Base-by-base conservation (phyloP, 2,113 vertebrate genomes). In the Tretioscincus oriximinensis region DNA sequence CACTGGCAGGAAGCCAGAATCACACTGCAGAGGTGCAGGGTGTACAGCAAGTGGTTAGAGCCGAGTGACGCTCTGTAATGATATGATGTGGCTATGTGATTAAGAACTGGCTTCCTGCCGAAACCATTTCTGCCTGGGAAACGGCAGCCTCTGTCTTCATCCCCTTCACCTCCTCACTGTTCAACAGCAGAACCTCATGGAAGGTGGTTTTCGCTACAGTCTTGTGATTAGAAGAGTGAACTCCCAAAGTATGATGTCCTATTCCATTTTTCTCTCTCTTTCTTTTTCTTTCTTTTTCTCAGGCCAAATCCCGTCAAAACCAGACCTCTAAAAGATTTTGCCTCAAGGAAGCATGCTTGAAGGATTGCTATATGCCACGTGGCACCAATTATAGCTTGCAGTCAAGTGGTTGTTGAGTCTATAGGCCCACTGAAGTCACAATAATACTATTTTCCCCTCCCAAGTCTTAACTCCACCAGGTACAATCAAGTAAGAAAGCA, bases 71-170 rank as follows among this genome's bases (percentile, higher is more conserved):
- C 75, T 91, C 88, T 12, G 84, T 90, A 93, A 92, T 86, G 88
- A 91, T 90, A 88, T 88, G 92, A 92, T 92, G 90, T 91, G 87
- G 90, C 90, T 92, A 67, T 83, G 86, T 90, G 91, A 93, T 92
- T 93, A 93, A 92, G 89, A 83, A 89, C 90, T 92, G 91, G 85
- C 92, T 91, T 92, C 88, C 91, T 91, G 91, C 88, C 76, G 89
- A 93, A 41, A 88, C 81, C 90, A 24, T 80, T 90, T 90, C 88
- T 92, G 86, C 78, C 82, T 86, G 84, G 87, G 88, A 93, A 92
- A 93, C 88, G 91, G 90, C 92, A 91, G 89, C 85, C 84, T 81
- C 83, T 81, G 85, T 84, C 54, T 58, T 58, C 54, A 51, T 9
- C 49, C 12, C 87, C 85, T 92, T 90, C 88, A 78, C 81, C 89